Conservation (phyloP, 2,113 vertebrate genomes). For the Sinocyclocheilus rhinocerous region DNA sequence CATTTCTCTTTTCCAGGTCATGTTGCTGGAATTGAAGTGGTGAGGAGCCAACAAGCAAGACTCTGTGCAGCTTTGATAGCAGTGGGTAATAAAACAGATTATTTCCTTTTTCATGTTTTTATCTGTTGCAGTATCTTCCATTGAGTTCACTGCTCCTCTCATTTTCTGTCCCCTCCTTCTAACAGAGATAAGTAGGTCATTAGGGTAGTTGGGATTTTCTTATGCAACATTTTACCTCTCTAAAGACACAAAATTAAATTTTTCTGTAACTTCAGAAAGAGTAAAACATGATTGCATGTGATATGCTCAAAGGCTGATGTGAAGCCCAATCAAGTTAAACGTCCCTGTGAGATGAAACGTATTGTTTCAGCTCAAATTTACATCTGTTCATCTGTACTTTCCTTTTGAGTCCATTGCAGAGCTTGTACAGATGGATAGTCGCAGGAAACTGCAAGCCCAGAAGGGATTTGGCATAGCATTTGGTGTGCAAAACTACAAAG, state of each 20-base stretch:
- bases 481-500: conserved; percentile 68
- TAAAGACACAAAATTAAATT: not conserved
- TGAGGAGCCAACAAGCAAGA: conserved; percentile 53
- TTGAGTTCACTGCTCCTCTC: conserved; percentile 39
- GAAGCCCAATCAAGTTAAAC: conserved; percentile 47
- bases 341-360: conserved; percentile 56
- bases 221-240: conserved; percentile 13
- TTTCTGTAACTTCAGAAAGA: not conserved
- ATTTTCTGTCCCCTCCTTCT: conserved; percentile 42
- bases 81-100: conserved; percentile 49
- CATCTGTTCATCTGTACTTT: conserved; percentile 23
- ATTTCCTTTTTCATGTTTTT: conserved; percentile 56
- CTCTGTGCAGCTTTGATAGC: conserved; percentile 56
- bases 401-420: conserved; percentile 41
- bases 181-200: conserved; percentile 55
- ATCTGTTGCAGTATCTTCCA: conserved; percentile 63
- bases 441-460: conserved; percentile 72
- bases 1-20: conserved; percentile 45
- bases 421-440: conserved; percentile 65
- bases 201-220: conserved; percentile 38
- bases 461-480: conserved; percentile 69
- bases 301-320: not conserved
- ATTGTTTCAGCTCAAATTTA: conserved; percentile 38
- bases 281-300: not conserved
- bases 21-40: not conserved